phyloP scores from a whole-genome alignment of 2,113 vertebrate species.

The Agapornis roseicollis region DNA sequence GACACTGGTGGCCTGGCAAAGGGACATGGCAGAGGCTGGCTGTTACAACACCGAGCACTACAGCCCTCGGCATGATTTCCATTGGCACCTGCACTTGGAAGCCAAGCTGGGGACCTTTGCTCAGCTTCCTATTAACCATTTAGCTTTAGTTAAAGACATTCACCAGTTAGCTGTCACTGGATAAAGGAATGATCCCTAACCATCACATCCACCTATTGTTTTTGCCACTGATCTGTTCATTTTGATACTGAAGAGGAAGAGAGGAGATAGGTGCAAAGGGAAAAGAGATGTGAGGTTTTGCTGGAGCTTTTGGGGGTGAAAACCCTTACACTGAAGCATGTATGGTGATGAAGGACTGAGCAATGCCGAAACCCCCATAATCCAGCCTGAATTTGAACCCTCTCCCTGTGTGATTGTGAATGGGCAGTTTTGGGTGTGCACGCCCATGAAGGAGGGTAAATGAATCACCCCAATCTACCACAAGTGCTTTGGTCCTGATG shows the following conservation, averaged over 20 bases:
- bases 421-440: background rate
- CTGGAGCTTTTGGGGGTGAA: background rate
- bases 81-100: background rate
- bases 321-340: accelerated
- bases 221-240: accelerated
- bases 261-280: background rate
- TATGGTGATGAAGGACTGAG: background rate
- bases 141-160: constrained; percentile 11
- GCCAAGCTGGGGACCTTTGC: background rate
- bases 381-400: background rate
- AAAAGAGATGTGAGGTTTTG: background rate
- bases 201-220: accelerated
- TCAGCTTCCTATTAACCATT: constrained; percentile 44
- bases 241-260: background rate
- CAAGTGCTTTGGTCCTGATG: accelerated
- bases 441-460: background rate
- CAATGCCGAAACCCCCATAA: accelerated
- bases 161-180: background rate
- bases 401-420: accelerated
- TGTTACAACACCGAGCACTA: constrained; percentile 2
- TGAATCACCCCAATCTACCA: accelerated
- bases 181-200: background rate
- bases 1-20: constrained; percentile 30
- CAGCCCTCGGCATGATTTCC: constrained; percentile 25
- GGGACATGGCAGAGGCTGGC: background rate